Evolutionary conservation across 2,797 vertebrate species (phyloP), one percentile per base, ranked within the genome.

Genomic region (Sparus aurata): DNA sequence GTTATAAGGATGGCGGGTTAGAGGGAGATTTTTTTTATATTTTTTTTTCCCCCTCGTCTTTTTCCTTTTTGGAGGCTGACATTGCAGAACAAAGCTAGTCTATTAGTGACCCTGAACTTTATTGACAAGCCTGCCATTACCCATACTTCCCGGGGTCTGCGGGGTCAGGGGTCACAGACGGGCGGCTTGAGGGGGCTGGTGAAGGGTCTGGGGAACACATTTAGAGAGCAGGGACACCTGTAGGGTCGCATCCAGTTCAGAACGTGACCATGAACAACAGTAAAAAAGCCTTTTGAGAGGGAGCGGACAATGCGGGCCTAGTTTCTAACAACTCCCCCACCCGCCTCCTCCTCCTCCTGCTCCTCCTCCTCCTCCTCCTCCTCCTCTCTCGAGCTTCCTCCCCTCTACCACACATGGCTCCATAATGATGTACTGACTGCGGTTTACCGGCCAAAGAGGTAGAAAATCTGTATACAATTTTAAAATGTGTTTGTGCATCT

Each of bases 71-170:
- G 87, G 85, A 95, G 93, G 84, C 84, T 93, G 96, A 96, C 96
- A 96, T 82, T 84, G 85, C 92, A 88, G 91, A 94, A 95, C 96
- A 97, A 96, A 96, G 95, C 95, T 94, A 95, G 94, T 96, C 97
- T 97, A 97, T 98, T 97, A 98, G 97, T 97, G 97, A 97, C 97
- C 97, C 93, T 92, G 92, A 95, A 94, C 91, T 94, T 95, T 95
- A 97, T 96, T 96, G 95, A 97, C 95, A 95, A 96, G 96, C 82
- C 87, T 88, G 69, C 92, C 89, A 92, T 94, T 96, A 96, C 95
- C 96, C 96, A 94, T 97, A 96, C 96, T 96, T 96, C 96, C 95
- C 38, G 77, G 85, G 90, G 86, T 91, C 94, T 86, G 75, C 16
- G 13, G 92, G 96, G 96, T 96, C 95, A 96, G 90, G 85, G 97